Evolutionary conservation across 2,888 invertebrate species (phyloP), one percentile per base, ranked within the genome.

Genomic region (Callinectes sapidus): DNA sequence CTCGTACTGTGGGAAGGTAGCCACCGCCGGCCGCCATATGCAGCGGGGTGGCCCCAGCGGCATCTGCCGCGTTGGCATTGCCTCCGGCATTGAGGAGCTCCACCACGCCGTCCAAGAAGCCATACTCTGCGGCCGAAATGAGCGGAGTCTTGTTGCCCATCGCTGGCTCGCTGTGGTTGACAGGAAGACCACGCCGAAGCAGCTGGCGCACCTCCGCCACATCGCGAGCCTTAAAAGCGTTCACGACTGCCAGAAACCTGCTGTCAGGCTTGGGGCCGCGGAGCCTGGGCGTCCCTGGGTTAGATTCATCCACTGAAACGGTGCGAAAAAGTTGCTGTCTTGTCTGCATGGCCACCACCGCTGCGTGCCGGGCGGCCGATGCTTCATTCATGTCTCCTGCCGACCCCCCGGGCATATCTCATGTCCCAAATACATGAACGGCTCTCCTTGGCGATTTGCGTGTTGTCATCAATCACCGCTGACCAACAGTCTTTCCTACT

Each of bases 61-160:
- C 95, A 55, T 96, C 95, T 23, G 98, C 98, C 13, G 97, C 97
- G 95, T 98, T 97, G n/a, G 98, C 97, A 95, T 97, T 97, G n/a
- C 98, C 98, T 0, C 97, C 97, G 93, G 97, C 96, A 93, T 42
- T 85, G n/a, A 94, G 42, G 23, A 94, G 81, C 23, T 94, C 91
- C 23, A 66, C 48, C 61, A 94, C 92, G n/a, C 86, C 93, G 54
- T 93, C 94, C 54, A 90, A 1, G 77, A 92, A 94, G 55, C 93
- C 92, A 90, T 88, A 87, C 61, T 94, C 93, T 0, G 92, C 93
- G n/a, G 94, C 94, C 55, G 90, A 93, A 54, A 93, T 90, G 35
- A 94, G 89, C 3, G 91, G 92, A 92, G 98, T 97, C 93, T 97
- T 97, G 95, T 97, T 97, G 95, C 96, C 96, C 61, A 96, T 96